Conservation (phyloP, 2,113 vertebrate genomes). For the Bufo gargarizans region DNA sequence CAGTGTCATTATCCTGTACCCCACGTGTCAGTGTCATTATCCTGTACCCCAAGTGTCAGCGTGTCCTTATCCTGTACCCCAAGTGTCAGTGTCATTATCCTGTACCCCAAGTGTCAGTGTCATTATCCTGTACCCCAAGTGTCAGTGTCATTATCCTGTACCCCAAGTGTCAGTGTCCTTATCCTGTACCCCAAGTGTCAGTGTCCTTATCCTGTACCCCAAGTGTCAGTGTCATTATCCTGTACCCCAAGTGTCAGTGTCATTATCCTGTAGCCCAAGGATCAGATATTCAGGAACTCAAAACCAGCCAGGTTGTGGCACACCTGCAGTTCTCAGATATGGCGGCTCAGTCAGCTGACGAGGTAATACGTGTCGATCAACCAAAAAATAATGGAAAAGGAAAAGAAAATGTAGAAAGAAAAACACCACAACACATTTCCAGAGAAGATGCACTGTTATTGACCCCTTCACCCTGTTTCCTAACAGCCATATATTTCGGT, state of each 20-base stretch:
- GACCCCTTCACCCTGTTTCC: constrained; percentile 55
- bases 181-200: not conserved
- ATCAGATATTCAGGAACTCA: not conserved
- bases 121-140: not conserved
- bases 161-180: not conserved
- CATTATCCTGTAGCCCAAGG: not conserved
- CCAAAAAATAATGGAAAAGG: constrained; percentile 6
- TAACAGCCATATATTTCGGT: constrained; percentile 57
- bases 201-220: too few species aligned
- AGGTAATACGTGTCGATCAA: not conserved
- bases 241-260: not conserved
- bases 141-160: not conserved
- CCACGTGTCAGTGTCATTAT: not conserved
- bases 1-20: not conserved
- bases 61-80: too few species aligned
- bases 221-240: too few species aligned
- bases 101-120: not conserved
- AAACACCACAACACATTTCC: constrained; percentile 11
- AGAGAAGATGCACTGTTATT: constrained; percentile 3
- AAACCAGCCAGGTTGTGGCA: not conserved
- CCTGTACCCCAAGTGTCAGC: not conserved
- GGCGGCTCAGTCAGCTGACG: not conserved
- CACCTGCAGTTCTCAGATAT: not conserved
- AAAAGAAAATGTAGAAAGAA: not conserved
- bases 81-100: too few species aligned